A percentile compares a stretch with the other conserved stretches of the same genome.
Conservation (phyloP, 2,888 invertebrate species). For the Drosophila austrosaltans region DNA sequence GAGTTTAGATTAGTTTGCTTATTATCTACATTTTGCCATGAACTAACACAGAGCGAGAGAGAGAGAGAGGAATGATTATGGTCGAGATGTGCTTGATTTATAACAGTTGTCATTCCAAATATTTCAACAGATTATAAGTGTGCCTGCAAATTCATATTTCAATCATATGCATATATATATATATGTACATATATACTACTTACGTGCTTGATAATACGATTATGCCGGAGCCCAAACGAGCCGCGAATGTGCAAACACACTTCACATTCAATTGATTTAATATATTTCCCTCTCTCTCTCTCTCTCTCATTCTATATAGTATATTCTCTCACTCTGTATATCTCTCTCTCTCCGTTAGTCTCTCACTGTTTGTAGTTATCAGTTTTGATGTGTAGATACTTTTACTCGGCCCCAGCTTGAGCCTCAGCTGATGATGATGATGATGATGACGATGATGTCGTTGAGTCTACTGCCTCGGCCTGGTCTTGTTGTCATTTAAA, state of each 20-base stretch:
- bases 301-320: not conserved
- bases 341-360: not conserved
- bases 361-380: not conserved
- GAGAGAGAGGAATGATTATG: not conserved
- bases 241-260: conserved; percentile 10
- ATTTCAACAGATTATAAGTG: not conserved
- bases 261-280: conserved; percentile 7
- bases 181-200: not conserved
- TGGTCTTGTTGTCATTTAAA: conserved; percentile 12
- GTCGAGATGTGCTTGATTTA: not conserved
- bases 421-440: not conserved
- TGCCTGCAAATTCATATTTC: conserved; percentile 5
- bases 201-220: conserved; percentile 8
- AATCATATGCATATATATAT: not conserved
- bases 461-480: conserved; percentile 6
- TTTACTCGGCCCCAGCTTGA: conserved; percentile 3
- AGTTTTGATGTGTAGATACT: conserved; percentile 8
- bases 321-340: not conserved
- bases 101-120: conserved; percentile 7
- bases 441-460: conserved; percentile 1
- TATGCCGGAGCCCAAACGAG: conserved; percentile 6
- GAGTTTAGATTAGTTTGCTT: not conserved
- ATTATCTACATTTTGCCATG: not conserved
- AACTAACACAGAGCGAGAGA: not conserved
- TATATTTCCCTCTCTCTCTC: not conserved